Evolutionary conservation across 2,113 vertebrate species (phyloP).

Genomic region (Burhinus oedicnemus): DNA sequence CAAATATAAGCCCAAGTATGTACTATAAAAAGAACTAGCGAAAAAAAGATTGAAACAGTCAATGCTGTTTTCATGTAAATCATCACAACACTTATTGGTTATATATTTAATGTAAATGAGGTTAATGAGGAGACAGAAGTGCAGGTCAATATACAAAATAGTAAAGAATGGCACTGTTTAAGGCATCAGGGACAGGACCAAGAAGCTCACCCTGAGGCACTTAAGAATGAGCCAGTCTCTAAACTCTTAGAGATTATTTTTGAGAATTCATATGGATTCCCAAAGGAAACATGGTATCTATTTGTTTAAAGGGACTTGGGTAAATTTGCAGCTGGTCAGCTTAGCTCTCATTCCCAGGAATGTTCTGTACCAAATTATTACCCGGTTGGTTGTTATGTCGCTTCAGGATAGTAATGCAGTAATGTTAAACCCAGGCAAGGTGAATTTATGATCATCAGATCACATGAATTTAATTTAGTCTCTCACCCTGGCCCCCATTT

Average conservation of each 20-base stretch:
- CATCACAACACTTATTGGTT: not conserved
- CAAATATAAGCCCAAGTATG: not conserved
- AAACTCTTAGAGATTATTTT: not conserved
- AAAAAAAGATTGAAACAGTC: not conserved
- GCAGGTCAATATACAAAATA: not conserved
- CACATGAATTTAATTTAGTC: not conserved
- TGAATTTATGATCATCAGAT: not conserved
- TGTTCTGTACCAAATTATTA: not conserved
- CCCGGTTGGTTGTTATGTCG: not conserved
- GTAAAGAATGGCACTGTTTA: not conserved
- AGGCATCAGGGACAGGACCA: not conserved
- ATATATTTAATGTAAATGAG: not conserved
- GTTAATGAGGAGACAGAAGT: not conserved
- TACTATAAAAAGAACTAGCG: not conserved
- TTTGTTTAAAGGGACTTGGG: not conserved
- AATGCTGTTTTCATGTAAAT: not conserved
- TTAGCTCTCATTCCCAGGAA: not conserved
- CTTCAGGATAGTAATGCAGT: not conserved
- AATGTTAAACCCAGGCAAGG: not conserved
- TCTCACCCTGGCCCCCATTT: fast-evolving
- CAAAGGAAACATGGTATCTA: not conserved
- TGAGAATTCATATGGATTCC: not conserved
- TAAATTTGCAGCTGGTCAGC: not conserved
- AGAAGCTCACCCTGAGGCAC: not conserved
- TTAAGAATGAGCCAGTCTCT: not conserved